phyloP scores from a whole-genome alignment of 2,797 vertebrate species.

The Thaleichthys pacificus region DNA sequence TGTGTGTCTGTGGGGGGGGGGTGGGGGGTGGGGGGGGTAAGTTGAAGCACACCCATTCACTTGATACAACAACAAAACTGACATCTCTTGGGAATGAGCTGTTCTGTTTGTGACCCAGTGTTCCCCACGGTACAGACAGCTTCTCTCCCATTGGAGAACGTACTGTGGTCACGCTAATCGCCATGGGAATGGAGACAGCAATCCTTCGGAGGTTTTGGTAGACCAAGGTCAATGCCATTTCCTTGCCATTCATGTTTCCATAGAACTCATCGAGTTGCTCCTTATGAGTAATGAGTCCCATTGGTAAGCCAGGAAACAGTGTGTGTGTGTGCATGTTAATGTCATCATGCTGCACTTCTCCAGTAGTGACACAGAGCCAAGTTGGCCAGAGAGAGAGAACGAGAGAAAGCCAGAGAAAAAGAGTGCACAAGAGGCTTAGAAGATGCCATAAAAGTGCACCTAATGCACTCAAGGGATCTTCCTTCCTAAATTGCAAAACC shows the following conservation, averaged over 20 bases:
- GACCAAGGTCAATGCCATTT: constrained; percentile 11
- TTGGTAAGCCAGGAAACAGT: constrained; percentile 11
- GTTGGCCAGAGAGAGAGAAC: background rate
- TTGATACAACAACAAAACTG: constrained; percentile 64
- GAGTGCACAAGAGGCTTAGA: background rate
- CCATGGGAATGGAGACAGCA: background rate
- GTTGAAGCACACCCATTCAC: constrained; percentile 63
- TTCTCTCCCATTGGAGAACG: constrained; percentile 20
- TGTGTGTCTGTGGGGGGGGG: constrained; percentile 23
- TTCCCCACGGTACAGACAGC: constrained; percentile 40
- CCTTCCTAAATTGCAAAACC: background rate
- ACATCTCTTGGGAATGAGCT: constrained; percentile 58
- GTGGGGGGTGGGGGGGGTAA: constrained; percentile 39
- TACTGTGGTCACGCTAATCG: constrained; percentile 27
- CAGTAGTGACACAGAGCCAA: background rate
- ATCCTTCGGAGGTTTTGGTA: background rate
- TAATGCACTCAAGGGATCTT: background rate
- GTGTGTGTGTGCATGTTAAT: constrained; percentile 45
- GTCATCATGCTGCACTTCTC: constrained; percentile 26
- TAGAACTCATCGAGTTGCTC: constrained; percentile 11
- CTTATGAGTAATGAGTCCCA: constrained; percentile 31
- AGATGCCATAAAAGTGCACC: background rate
- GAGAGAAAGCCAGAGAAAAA: background rate
- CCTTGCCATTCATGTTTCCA: constrained; percentile 22
- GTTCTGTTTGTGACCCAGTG: constrained; percentile 50